Evolutionary conservation across 2,113 vertebrate species (phyloP), one percentile per base, ranked within the genome.

Genomic region (Ophthalmolycus amberensis): DNA sequence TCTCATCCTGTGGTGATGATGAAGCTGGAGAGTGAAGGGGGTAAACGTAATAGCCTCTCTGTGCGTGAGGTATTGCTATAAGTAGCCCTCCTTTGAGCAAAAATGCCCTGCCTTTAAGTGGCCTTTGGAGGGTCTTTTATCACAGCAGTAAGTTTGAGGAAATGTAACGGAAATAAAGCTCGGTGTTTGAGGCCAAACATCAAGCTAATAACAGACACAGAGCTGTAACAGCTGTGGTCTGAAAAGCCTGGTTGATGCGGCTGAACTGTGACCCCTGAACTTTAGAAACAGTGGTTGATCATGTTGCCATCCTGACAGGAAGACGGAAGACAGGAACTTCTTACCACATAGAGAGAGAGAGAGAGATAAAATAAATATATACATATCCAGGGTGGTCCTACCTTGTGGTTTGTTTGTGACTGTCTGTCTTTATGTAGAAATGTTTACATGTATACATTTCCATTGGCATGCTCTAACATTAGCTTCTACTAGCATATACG

Each of bases 371-470:
- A 63, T 9, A 38, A 1, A 38, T 9, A 50, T 16, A 50, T 50
- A 50, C 4, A 9, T 54, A 66, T 52, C 25, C 11, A 79, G 9
- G 84, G 85, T 88, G 63, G 88, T 74, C 29, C 16, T 15, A 48
- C 65, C 69, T 56, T 71, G 59, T 48, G 71, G 52, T 85, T 83
- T 90, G 82, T 92, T 85, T 88, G 85, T 16, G 44, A 40, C 79
- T 77, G 60, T 75, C 67, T 79, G 60, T 74, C 80, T 85, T 85
- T 77, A 68, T 78, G 48, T 69, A 50, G 70, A 34, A 38, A 37
- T 87, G 76, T 83, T 86, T 66, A 66, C 50, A 37, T 85, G 79
- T 75, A 66, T 75, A 86, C 80, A 88, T 84, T 87, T 90, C 83
- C 73, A 71, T 44, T 86, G 77, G 65, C 78, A 67, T 66, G 10